Percentiles rank a stretch among this genome's conserved stretches.
Evolutionary conservation across 2,113 vertebrate species (phyloP).

Genomic region (Phalacrocorax aristotelis): DNA sequence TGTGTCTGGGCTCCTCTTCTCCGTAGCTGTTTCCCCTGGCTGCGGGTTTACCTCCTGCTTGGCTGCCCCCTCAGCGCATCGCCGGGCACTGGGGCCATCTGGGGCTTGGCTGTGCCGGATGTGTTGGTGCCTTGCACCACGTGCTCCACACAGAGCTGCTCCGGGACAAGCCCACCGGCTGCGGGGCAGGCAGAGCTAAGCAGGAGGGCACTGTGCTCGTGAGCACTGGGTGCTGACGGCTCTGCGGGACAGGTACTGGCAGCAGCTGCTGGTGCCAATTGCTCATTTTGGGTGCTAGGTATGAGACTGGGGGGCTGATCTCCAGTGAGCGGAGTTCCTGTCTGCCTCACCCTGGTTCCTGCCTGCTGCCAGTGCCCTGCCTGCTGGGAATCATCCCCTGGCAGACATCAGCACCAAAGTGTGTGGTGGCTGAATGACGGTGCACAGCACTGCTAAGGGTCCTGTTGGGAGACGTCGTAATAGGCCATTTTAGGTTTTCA

Average conservation of each 20-base stretch:
- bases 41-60: background rate
- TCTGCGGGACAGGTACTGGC: fast-evolving
- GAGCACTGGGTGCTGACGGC: background rate
- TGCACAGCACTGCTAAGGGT: background rate
- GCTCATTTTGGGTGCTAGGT: background rate
- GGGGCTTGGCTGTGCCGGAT: fast-evolving
- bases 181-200: fast-evolving
- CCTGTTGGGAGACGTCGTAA: background rate
- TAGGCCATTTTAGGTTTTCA: background rate
- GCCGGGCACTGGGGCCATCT: fast-evolving
- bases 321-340: background rate
- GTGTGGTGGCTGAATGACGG: background rate
- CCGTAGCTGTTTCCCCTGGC: fast-evolving
- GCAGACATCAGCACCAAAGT: background rate
- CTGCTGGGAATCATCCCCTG: background rate
- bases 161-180: fast-evolving
- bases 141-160: fast-evolving
- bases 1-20: background rate
- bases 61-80: background rate
- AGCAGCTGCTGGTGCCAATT: fast-evolving
- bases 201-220: background rate
- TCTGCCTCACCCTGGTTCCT: background rate
- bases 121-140: fast-evolving
- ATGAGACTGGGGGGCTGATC: background rate
- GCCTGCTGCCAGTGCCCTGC: background rate